Conservation (phyloP, 2,797 vertebrate genomes). For the Microctenopoma lineatum region DNA sequence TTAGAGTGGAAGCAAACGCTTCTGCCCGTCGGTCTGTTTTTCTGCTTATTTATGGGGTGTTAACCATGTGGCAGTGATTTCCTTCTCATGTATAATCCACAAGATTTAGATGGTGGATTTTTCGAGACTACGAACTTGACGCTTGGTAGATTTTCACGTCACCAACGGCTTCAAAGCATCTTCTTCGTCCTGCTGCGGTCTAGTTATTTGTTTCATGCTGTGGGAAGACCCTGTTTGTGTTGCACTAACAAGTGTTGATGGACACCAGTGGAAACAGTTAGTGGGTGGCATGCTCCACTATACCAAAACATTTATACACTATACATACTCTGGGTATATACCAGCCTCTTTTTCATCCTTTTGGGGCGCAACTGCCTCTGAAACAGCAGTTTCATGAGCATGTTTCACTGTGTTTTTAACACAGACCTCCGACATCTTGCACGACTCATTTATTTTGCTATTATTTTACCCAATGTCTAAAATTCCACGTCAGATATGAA, state of each 20-base stretch:
- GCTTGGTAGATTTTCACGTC: conserved; percentile 10
- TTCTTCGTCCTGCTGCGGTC: neutral
- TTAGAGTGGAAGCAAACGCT: conserved; percentile 36
- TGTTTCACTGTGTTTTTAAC: neutral
- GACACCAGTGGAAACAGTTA: conserved; percentile 52
- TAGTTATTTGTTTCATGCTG: conserved; percentile 23
- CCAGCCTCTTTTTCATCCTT: conserved; percentile 35
- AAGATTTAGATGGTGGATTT: conserved; percentile 38
- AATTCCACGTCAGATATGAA: conserved; percentile 25
- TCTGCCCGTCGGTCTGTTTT: conserved; percentile 4
- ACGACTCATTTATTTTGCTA: conserved; percentile 21
- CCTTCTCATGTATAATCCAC: conserved; percentile 32
- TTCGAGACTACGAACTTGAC: conserved; percentile 7
- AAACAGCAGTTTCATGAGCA: neutral
- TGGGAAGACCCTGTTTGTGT: conserved; percentile 42
- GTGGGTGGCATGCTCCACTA: neutral
- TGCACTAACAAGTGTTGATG: conserved; percentile 33
- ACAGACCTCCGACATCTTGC: conserved; percentile 1
- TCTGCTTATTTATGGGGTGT: conserved; percentile 54
- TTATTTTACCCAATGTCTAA: conserved; percentile 19
- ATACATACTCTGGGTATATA: conserved; percentile 28
- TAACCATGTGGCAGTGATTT: conserved; percentile 62
- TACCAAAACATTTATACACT: conserved; percentile 52
- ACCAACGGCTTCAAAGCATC: neutral
- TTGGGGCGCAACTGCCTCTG: conserved; percentile 25